Percentiles rank a stretch among this genome's conserved stretches.
These are phyloP conservation scores for Cryptoprocta ferox DNA, from an alignment of 2,797 vertebrate genomes.

Conservation along the genomic window DNA sequence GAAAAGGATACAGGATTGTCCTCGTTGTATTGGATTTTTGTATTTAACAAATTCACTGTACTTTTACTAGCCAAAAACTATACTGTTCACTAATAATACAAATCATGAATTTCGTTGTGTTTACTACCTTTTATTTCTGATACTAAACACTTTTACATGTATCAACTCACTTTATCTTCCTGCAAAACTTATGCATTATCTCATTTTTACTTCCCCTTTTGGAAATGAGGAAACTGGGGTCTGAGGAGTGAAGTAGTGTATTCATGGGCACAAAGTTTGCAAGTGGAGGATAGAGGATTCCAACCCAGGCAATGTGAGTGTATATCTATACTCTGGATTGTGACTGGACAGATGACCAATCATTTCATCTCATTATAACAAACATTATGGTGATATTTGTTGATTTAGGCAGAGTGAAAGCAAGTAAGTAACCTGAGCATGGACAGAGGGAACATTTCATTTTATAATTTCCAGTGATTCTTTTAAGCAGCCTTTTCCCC, in stretches of 20 bases:
- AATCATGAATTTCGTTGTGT: slow-evolving; percentile 13
- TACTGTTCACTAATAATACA: not conserved
- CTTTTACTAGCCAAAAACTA: slow-evolving; percentile 44
- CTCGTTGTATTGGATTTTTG: slow-evolving; percentile 54
- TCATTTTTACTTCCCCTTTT: not conserved
- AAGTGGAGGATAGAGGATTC: not conserved
- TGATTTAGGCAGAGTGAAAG: not conserved
- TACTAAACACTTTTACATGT: not conserved
- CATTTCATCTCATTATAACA: not conserved
- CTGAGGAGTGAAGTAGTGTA: not conserved
- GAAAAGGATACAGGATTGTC: slow-evolving; percentile 4
- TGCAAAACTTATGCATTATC: not conserved
- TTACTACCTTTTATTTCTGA: not conserved
- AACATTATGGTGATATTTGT: not conserved
- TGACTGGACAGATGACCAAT: not conserved
- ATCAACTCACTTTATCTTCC: slow-evolving; percentile 1
- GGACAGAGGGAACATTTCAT: not conserved
- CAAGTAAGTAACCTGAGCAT: not conserved
- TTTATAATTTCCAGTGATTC: slow-evolving; percentile 3
- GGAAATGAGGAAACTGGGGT: not conserved
- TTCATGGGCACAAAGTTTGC: not conserved
- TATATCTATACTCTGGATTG: not conserved
- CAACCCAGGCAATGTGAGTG: not conserved
- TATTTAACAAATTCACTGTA: slow-evolving; percentile 44
- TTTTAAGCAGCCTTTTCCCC: not conserved